Evolutionary conservation across 2,888 invertebrate genomes (phyloP).

Genomic region (Mamestra brassicae): DNA sequence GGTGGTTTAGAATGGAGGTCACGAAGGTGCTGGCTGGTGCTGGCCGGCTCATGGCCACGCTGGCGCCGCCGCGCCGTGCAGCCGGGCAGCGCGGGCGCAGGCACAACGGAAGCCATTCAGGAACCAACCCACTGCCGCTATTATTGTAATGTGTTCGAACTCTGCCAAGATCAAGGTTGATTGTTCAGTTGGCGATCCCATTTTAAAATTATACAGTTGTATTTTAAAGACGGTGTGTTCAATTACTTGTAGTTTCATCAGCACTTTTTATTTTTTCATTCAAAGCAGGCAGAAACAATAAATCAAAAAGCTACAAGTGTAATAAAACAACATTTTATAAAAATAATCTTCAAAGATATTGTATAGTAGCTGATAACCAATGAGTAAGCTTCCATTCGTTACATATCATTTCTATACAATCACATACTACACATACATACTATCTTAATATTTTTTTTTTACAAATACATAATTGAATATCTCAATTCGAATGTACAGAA

Average conservation of each 20-base stretch:
- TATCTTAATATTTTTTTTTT: conserved; percentile 14
- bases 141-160: conserved; percentile 68
- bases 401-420: conserved; percentile 10
- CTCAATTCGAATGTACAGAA: conserved; percentile 28
- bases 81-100: conserved; percentile 80
- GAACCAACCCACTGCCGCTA: conserved; percentile 75
- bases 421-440: no score
- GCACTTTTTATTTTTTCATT: neutral
- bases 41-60: conserved; percentile 83
- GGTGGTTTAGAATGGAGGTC: conserved; percentile 80
- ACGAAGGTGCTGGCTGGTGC: conserved; percentile 81
- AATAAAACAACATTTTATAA: conserved; percentile 24
- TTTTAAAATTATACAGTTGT: conserved; percentile 5
- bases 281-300: neutral
- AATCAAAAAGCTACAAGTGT: conserved; percentile 2
- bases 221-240: neutral
- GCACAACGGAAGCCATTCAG: conserved; percentile 82
- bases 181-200: conserved; percentile 32
- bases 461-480: conserved; percentile 8
- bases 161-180: conserved; percentile 80
- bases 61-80: conserved; percentile 70
- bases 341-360: conserved; percentile 13
- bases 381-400: conserved; percentile 21
- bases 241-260: neutral
- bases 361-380: conserved; percentile 33